These are phyloP conservation scores for Drosophila tripunctata DNA, from an alignment of 2,888 invertebrate genomes.

Conservation along the genomic window DNA sequence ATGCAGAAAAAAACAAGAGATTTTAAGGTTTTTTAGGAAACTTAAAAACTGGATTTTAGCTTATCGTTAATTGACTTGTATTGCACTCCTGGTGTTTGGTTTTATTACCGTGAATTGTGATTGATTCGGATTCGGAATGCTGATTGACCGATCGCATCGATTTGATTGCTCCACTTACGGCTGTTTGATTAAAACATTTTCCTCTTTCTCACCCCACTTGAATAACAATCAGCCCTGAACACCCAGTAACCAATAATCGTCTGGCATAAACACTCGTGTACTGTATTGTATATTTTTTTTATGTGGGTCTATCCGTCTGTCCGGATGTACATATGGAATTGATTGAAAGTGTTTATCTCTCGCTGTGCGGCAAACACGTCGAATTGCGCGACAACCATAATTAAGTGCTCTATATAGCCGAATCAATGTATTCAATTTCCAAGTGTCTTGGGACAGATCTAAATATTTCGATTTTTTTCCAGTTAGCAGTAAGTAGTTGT, in stretches of 20 bases:
- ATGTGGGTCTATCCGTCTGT: slow-evolving; percentile 10
- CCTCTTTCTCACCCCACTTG: slow-evolving; percentile 56
- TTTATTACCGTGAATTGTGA: slow-evolving; percentile 62
- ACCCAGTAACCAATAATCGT: slow-evolving; percentile 18
- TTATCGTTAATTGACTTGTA: slow-evolving; percentile 60
- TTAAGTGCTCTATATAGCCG: slow-evolving; percentile 35
- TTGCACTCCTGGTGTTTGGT: slow-evolving; percentile 30
- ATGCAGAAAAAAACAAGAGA: slow-evolving; percentile 8
- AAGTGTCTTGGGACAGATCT: slow-evolving; percentile 12
- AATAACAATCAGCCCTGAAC: slow-evolving; percentile 65
- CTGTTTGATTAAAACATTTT: slow-evolving; percentile 54
- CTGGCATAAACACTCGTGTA: slow-evolving; percentile 10
- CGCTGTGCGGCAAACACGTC: slow-evolving; percentile 9
- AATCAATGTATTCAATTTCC: slow-evolving; percentile 11
- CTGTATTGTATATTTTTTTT: background rate
- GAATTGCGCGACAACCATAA: slow-evolving; percentile 48
- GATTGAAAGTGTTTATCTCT: slow-evolving; percentile 43
- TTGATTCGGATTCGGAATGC: slow-evolving; percentile 62
- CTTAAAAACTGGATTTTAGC: background rate
- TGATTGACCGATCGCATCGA: slow-evolving; percentile 45
- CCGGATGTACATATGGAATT: slow-evolving; percentile 41
- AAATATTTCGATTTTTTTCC: background rate
- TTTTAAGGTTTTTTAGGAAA: background rate
- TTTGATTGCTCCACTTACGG: slow-evolving; percentile 70
- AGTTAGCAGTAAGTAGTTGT: background rate